Conservation (phyloP, 2,888 invertebrate species). For the Epirrhoe alternata region DNA sequence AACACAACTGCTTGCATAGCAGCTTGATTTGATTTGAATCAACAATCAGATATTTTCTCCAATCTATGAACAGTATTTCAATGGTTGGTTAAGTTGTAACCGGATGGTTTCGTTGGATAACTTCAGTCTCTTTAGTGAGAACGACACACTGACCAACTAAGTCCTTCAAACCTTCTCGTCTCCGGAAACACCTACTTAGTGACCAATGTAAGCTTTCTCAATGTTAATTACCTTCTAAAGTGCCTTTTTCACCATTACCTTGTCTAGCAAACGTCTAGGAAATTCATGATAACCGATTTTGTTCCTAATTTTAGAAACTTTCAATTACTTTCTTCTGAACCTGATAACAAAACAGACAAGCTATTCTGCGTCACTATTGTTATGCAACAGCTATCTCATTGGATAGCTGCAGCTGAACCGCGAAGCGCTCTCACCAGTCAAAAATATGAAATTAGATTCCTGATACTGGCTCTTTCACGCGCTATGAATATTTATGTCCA, state of each 20-base stretch:
- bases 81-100: background rate
- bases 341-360: too few relatives aligned
- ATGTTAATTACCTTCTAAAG: conserved; percentile 57
- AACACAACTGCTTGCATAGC: background rate
- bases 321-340: background rate
- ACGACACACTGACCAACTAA: conserved; percentile 73
- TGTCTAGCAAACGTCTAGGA: background rate
- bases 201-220: conserved; percentile 62
- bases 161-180: conserved; percentile 60
- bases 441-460: conserved; percentile 22
- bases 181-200: conserved; percentile 64
- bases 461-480: conserved; percentile 62
- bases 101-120: conserved; percentile 38
- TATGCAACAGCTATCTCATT: conserved; percentile 39
- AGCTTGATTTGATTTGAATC: background rate
- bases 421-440: conserved; percentile 26
- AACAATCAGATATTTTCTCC: background rate
- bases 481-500: conserved; percentile 76
- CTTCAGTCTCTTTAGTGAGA: conserved; percentile 46
- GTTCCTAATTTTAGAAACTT: background rate
- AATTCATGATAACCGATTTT: background rate
- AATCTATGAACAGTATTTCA: background rate
- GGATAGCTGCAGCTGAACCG: conserved; percentile 18
- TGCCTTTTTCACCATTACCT: conserved; percentile 24
- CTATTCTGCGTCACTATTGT: background rate